Base-by-base conservation (phyloP, 2,797 vertebrate genomes). In the Poecile montanus region DNA sequence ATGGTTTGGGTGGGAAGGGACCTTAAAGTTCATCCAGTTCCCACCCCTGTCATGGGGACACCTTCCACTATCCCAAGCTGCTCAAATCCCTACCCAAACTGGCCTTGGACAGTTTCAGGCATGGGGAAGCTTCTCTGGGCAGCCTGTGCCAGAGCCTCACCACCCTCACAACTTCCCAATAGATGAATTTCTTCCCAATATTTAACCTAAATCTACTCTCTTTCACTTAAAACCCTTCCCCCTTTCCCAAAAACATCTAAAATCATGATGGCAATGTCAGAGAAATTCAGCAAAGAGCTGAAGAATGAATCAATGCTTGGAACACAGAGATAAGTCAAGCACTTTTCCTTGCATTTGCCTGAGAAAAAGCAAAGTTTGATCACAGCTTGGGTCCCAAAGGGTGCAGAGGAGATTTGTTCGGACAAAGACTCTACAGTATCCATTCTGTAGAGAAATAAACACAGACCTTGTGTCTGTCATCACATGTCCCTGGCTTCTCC, bases 1-100 rank as follows among this genome's bases (percentile, higher is more conserved):
- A 60, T 19, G 12, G 11, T 30, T 60, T 67, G 4, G 8, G 23
- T 47, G 40, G 25, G 47, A 54, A 67, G 11, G 16, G 12, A 48
- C 7, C 7, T 23, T 22, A 18, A 54, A 54, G 4, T 1, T 11
- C 15, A 54, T 11, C 15, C 9, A 10, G 3, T 6, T 16, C 25
- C 27, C 34, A 16, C 0, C 4, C 21, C 6, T 16, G 26, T 9
- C 34, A 54, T 32, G 26, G 30, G 26, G 47, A 74, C 34, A 54
- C 10, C 3, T 74, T 2, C 47, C 48, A 68, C 22, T 13, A 1
- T 13, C 22, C 56, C 86, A 61, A 2, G 13, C 0, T 75, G 30
- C 13, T 20, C 62, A 3, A 48, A 42, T 2, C 15, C 7, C 10
- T 0, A 0, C 20, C 47, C 30, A 56, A 1, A 4, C 21, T 27